Conservation (phyloP, 2,113 vertebrate species). For the Excalfactoria chinensis region DNA sequence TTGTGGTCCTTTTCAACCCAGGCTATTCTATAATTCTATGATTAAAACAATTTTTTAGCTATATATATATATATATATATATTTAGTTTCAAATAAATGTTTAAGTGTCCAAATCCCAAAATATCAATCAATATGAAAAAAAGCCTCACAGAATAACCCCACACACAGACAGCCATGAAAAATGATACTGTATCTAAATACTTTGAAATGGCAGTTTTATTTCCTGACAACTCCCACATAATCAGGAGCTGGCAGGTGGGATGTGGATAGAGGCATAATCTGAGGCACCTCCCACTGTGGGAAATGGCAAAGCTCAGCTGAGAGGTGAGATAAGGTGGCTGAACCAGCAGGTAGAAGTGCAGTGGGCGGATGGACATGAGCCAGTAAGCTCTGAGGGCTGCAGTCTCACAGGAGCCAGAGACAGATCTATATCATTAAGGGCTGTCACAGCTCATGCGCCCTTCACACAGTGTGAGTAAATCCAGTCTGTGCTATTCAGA, state of each 20-base stretch:
- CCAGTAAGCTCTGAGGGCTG: accelerated
- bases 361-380: accelerated
- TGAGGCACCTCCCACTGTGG: background rate
- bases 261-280: background rate
- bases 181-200: background rate
- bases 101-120: background rate
- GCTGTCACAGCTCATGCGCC: background rate
- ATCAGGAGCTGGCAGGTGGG: background rate
- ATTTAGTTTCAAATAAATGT: background rate
- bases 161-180: background rate
- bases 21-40: no score
- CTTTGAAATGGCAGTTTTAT: background rate
- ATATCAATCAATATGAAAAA: background rate
- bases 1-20: no score
- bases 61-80: no score
- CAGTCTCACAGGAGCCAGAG: accelerated
- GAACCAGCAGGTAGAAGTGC: background rate
- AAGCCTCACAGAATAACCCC: background rate
- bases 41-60: background rate
- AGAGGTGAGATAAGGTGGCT: background rate
- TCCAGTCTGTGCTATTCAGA: accelerated
- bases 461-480: accelerated
- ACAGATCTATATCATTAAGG: accelerated
- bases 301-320: background rate
- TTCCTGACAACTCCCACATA: background rate